A percentile compares a stretch with the other conserved stretches of the same genome.
These are phyloP conservation scores for Temnothorax longispinosus DNA, from an alignment of 1,140 invertebrate species.

Conservation along the genomic window DNA sequence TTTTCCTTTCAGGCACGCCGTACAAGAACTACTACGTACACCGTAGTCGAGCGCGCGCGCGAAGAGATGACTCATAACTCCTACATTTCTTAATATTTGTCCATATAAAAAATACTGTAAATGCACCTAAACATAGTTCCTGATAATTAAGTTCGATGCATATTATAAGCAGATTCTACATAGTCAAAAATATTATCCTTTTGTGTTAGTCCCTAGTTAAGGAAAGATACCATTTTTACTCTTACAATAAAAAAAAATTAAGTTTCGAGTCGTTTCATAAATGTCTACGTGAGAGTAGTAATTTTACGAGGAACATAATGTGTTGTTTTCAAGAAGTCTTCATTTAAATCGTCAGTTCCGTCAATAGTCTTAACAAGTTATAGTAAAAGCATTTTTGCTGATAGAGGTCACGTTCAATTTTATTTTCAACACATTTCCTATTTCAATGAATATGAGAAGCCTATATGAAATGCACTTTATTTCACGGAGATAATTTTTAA, in stretches of 20 bases:
- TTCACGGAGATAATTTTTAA: neutral
- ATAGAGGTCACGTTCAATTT: neutral
- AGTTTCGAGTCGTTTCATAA: neutral
- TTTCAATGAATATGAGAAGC: neutral
- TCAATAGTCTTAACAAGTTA: constrained; percentile 3
- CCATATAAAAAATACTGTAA: no score
- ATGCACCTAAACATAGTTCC: no score
- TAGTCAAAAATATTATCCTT: neutral
- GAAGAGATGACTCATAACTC: no score
- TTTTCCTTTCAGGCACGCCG: no score
- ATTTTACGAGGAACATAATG: neutral
- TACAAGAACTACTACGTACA: no score
- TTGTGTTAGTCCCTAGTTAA: neutral
- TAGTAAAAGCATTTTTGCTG: neutral
- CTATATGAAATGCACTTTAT: neutral
- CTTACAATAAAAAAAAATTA: neutral
- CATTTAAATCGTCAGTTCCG: neutral
- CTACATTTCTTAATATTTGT: no score
- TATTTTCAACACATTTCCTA: neutral
- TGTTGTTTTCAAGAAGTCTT: neutral
- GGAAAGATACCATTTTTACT: neutral
- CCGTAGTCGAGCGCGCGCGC: no score
- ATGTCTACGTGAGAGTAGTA: neutral
- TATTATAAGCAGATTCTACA: neutral
- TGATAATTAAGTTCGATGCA: constrained; percentile 24